phyloP scores from a whole-genome alignment of 2,797 vertebrate species.

The Aeoliscus strigatus region DNA sequence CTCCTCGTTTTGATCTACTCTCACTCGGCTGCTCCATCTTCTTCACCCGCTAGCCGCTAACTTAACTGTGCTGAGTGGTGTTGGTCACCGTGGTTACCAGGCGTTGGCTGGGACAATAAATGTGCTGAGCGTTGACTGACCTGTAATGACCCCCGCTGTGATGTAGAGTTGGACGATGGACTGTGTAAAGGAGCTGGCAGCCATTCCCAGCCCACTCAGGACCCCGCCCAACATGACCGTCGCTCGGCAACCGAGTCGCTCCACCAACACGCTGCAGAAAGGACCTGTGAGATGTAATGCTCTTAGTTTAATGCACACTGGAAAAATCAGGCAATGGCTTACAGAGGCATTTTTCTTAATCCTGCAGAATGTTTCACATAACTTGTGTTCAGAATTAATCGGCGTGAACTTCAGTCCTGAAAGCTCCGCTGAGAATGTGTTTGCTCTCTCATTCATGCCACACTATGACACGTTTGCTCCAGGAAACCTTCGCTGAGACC shows the following conservation, averaged over 20 bases:
- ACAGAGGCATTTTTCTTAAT: slow-evolving; percentile 22
- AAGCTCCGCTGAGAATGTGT: background rate
- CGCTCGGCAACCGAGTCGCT: slow-evolving; percentile 81
- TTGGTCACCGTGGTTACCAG: no score
- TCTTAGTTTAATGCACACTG: slow-evolving; percentile 41
- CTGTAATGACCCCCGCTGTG: slow-evolving; percentile 85
- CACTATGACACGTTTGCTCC: no score
- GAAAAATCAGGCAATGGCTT: slow-evolving; percentile 10
- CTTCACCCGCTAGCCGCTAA: no score
- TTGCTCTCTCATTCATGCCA: no score
- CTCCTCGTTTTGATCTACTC: no score
- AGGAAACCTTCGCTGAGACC: no score
- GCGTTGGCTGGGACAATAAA: slow-evolving; percentile 14
- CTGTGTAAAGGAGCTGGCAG: slow-evolving; percentile 81
- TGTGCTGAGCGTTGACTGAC: slow-evolving; percentile 62
- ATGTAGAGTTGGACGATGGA: slow-evolving; percentile 84
- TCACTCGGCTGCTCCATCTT: no score
- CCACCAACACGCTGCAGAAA: slow-evolving; percentile 87
- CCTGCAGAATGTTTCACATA: slow-evolving; percentile 24
- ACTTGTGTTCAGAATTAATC: slow-evolving; percentile 15
- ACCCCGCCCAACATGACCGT: slow-evolving; percentile 86
- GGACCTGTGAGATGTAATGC: slow-evolving; percentile 76
- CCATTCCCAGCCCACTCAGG: slow-evolving; percentile 87
- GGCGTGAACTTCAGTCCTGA: background rate
- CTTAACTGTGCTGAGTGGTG: no score